Base-by-base conservation (phyloP, 2,888 invertebrate species). In the Orchestes rusci region DNA sequence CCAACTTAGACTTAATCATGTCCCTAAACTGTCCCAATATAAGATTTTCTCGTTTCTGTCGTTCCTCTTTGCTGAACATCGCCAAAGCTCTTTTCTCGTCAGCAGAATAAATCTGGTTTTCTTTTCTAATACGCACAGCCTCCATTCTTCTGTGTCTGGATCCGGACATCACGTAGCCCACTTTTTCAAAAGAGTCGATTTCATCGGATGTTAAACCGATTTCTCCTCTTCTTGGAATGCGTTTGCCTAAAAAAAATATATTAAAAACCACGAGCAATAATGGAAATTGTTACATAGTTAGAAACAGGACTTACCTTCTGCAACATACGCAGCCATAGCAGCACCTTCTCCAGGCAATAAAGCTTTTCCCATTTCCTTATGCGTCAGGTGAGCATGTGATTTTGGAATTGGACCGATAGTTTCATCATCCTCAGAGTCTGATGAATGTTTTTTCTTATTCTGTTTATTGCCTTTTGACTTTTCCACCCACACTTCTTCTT, bases 91-190 rank as follows among this genome's bases (percentile, higher is more conserved):
- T 79, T 70, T 99, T 99, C 69, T 99, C 99, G 70, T 99, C 99
- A 0, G 97, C 99, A 4, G 94, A 94, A 74, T 97, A 96, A 64
- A 99, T 94, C 74, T 99, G 99, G 76, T 99, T 99, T 73, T 99
- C 99, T 65, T 99, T 99, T 59, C 99, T 83, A 55, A 99, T 85
- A 70, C 99, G 92, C 2, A 99, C 99, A 51, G 99, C 99, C 70
- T 99, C 99, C 99, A 99, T 97, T 56, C 96, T 82, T 2, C 96
- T 86, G 73, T 97, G 96, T 28, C 61, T 54, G 1, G 61, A 61
- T 10, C 97, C 97, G 61, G 93, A 93, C 97, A 97, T 99, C 0
- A 97, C 96, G 65, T 93, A 99, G 17, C 99, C 97, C 5, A 90
- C 89, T 34, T 83, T 74, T 69, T 99, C 97, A 63, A 86, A 97